A percentile compares a stretch with the other conserved stretches of the same genome.
Evolutionary conservation across 2,113 vertebrate genomes (phyloP).

Genomic region (Bubalus kerabau): DNA sequence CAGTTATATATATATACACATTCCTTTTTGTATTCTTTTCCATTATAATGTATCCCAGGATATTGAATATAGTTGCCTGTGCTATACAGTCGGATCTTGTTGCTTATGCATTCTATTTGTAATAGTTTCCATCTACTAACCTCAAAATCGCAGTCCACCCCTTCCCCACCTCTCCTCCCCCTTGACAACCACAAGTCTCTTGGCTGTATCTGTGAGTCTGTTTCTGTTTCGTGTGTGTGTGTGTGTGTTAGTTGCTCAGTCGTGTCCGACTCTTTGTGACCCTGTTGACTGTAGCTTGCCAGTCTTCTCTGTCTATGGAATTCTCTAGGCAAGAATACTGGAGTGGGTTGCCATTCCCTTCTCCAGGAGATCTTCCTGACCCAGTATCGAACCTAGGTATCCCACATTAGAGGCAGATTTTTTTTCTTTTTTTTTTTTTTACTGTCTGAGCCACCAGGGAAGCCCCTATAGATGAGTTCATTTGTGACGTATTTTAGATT

Average conservation of each 20-base stretch:
- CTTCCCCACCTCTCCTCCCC: not conserved
- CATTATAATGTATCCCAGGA: not conserved
- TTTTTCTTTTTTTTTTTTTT: not conserved
- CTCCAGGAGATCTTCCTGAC: not conserved
- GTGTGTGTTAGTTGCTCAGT: not conserved
- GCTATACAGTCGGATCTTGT: not conserved
- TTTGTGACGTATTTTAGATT: not conserved
- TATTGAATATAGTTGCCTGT: not conserved
- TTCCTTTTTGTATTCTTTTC: not conserved
- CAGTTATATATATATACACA: not conserved
- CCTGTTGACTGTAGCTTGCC: not conserved
- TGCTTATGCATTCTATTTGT: not conserved
- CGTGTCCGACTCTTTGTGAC: not conserved
- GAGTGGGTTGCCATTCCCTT: not conserved
- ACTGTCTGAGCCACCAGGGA: not conserved
- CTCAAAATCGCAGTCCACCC: not conserved
- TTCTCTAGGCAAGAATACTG: not conserved
- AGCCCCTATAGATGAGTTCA: not conserved
- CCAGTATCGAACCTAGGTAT: not conserved
- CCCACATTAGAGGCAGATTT: not conserved
- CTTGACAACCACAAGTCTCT: not conserved
- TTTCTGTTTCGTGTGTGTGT: not conserved
- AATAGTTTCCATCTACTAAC: not conserved
- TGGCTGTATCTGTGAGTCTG: not conserved
- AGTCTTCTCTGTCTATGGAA: not conserved